These are phyloP conservation scores for Helarctos malayanus DNA, from an alignment of 2,797 vertebrate genomes.

Conservation along the genomic window DNA sequence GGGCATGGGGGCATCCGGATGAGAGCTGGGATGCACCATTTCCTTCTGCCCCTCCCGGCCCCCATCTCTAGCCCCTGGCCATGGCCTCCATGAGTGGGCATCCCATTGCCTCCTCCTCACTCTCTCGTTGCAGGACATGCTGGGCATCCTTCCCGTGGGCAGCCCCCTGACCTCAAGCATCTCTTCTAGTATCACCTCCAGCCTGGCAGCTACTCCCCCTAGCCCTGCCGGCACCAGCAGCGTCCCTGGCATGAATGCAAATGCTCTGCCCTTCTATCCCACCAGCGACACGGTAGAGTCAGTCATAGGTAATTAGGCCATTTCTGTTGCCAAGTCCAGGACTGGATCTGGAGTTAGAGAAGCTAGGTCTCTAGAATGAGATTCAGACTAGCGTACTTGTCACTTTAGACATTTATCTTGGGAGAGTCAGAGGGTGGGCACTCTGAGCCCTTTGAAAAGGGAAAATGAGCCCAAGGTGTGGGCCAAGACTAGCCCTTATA, in stretches of 20 bases:
- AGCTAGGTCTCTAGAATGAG: neutral
- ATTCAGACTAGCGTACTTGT: neutral
- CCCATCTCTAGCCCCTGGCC: neutral
- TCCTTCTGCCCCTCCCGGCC: neutral
- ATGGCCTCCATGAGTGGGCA: fast-evolving
- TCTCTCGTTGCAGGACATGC: constrained; percentile 93
- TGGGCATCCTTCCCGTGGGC: constrained; percentile 97
- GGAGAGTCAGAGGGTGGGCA: neutral
- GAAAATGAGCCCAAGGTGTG: no score
- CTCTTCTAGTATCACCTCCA: constrained; percentile 98
- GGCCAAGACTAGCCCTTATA: neutral
- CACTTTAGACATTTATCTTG: neutral
- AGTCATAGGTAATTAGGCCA: constrained; percentile 94
- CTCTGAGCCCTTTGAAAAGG: neutral
- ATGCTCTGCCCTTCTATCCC: constrained; percentile 98
- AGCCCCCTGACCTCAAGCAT: constrained; percentile 96
- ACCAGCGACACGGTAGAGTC: constrained; percentile 99
- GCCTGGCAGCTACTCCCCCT: constrained; percentile 96
- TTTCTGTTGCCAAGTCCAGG: constrained; percentile 50
- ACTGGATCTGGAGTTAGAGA: neutral
- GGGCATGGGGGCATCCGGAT: neutral
- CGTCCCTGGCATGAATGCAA: constrained; percentile 98
- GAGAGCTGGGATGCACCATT: neutral
- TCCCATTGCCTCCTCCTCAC: constrained; percentile 26
- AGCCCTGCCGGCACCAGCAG: constrained; percentile 93